These are phyloP conservation scores for Lepidurus apus DNA, from an alignment of 1,140 invertebrate genomes.

Conservation along the genomic window DNA sequence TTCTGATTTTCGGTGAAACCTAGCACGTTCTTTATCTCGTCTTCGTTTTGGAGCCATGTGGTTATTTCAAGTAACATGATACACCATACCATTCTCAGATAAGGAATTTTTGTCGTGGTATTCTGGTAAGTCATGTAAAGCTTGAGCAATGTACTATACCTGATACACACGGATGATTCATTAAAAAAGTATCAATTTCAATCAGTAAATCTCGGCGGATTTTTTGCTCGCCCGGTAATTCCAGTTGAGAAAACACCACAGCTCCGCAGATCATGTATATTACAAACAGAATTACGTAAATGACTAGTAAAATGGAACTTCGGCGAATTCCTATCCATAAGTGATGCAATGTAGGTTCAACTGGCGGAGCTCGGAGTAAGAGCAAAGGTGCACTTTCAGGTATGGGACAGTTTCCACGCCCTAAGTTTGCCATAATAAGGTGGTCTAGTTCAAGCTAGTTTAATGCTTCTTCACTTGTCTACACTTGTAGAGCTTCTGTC, in stretches of 20 bases:
- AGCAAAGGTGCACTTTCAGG: constrained; percentile 13
- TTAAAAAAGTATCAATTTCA: constrained; percentile 54
- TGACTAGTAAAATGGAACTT: constrained; percentile 48
- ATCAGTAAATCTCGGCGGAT: constrained; percentile 51
- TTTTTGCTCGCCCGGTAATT: constrained; percentile 59
- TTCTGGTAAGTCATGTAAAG: not conserved
- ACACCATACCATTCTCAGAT: too few relatives aligned
- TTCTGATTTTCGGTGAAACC: not conserved
- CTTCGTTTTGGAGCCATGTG: not conserved
- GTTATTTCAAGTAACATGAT: too few relatives aligned
- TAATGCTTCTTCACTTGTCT: not conserved
- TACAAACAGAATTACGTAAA: constrained; percentile 60
- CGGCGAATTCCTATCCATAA: constrained; percentile 45
- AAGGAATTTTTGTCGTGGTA: not conserved
- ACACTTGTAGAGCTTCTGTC: not conserved
- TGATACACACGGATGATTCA: constrained; percentile 51
- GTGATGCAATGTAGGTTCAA: constrained; percentile 21
- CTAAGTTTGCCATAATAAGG: not conserved
- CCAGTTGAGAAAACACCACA: constrained; percentile 67
- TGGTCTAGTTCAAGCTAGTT: not conserved
- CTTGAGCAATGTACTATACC: constrained; percentile 42
- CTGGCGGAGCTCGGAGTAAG: not conserved
- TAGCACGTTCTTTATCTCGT: not conserved
- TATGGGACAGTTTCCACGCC: not conserved
- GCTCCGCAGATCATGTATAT: constrained; percentile 67